These are phyloP conservation scores for Oryzias celebensis DNA, from an alignment of 2,113 vertebrate species.

Conservation along the genomic window DNA sequence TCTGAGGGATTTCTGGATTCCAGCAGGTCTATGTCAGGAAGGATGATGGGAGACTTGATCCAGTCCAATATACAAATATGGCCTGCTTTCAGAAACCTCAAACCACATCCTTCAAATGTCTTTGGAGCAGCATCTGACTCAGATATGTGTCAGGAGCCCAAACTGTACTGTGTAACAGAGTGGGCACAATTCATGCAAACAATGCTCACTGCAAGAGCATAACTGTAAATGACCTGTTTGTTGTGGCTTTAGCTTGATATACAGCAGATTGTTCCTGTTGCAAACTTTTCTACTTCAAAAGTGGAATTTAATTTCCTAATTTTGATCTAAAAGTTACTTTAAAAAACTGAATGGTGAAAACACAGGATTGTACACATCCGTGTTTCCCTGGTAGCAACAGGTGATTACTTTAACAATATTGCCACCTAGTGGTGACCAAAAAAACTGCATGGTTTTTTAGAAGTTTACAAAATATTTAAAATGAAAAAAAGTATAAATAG, in stretches of 20 bases:
- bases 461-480: not conserved
- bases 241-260: too few species aligned
- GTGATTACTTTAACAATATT: constrained; percentile 8
- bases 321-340: too few species aligned
- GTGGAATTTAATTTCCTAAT: not conserved
- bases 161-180: not conserved
- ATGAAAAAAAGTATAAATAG: not conserved
- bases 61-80: constrained; percentile 42
- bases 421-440: constrained; percentile 40
- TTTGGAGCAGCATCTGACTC: constrained; percentile 18
- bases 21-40: constrained; percentile 24
- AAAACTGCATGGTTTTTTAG: not conserved
- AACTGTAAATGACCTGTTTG: not conserved
- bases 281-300: not conserved
- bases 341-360: too few species aligned
- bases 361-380: too few species aligned
- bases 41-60: constrained; percentile 18
- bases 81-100: constrained; percentile 21
- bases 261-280: too few species aligned
- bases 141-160: constrained; percentile 15
- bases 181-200: not conserved
- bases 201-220: not conserved
- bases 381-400: too few species aligned
- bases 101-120: constrained; percentile 14
- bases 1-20: constrained; percentile 52